Conservation (phyloP, 2,113 vertebrate genomes). For the Gavialis gangeticus region DNA sequence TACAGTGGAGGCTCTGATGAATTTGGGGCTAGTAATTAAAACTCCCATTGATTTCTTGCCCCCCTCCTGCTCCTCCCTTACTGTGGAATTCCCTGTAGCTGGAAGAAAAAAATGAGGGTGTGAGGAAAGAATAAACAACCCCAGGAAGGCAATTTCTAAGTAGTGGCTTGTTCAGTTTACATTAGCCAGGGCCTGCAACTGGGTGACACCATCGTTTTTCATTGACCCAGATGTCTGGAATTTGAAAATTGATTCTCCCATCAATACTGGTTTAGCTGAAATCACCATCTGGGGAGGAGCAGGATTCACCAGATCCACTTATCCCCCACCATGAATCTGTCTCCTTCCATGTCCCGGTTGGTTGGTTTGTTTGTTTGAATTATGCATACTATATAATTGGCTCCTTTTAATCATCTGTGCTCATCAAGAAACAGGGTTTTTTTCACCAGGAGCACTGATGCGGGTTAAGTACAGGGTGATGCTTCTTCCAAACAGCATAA, state of each 20-base stretch:
- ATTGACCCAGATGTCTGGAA: slow-evolving; percentile 12
- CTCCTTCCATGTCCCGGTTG: slow-evolving; percentile 24
- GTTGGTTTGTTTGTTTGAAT: slow-evolving; percentile 29
- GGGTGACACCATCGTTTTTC: not conserved
- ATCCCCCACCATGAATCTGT: not conserved
- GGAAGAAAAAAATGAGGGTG: slow-evolving; percentile 28
- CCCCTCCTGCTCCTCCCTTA: slow-evolving; percentile 41
- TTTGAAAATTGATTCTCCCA: slow-evolving; percentile 20
- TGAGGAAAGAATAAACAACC: slow-evolving; percentile 12
- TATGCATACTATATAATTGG: not conserved
- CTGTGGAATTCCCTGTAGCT: slow-evolving; percentile 71
- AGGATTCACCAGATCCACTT: not conserved
- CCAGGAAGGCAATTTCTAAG: slow-evolving; percentile 17
- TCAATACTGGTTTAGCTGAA: not conserved
- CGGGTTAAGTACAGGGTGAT: not conserved
- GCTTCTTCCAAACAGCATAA: not conserved
- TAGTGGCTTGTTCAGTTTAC: not conserved
- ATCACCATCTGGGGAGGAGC: not conserved
- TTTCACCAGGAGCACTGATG: not conserved
- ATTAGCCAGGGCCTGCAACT: not conserved
- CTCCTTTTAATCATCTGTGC: slow-evolving; percentile 24
- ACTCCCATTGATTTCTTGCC: slow-evolving; percentile 49
- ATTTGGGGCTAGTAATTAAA: slow-evolving; percentile 77
- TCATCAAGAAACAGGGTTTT: not conserved
- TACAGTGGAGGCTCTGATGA: slow-evolving; percentile 73